Conservation (phyloP, 2,888 invertebrate species). For the Cylloceria caligata region DNA sequence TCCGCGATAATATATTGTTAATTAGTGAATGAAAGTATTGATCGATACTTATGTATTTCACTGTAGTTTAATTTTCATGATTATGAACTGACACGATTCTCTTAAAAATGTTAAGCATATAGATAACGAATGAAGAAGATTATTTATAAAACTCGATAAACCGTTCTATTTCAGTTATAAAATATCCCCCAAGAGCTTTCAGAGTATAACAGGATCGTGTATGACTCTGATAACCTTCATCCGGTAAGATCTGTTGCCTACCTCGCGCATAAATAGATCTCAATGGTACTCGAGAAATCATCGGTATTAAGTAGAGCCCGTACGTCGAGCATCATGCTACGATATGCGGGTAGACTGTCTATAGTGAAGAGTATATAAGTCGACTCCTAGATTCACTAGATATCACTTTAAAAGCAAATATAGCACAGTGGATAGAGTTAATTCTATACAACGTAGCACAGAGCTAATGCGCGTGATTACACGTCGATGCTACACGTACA, state of each 20-base stretch:
- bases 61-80: no score
- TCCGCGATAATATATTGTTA: no score
- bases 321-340: slow-evolving; percentile 22
- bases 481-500: slow-evolving; percentile 5
- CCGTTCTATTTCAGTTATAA: slow-evolving; percentile 1
- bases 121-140: slow-evolving; percentile 2
- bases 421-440: neutral
- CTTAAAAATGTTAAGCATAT: neutral
- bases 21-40: no score
- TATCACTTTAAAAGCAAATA: slow-evolving; percentile 11
- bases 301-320: slow-evolving; percentile 47
- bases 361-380: slow-evolving; percentile 4
- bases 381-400: slow-evolving; percentile 14
- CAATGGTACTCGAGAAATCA: slow-evolving; percentile 61
- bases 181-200: neutral
- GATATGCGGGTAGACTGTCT: slow-evolving; percentile 52
- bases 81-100: no score
- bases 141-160: neutral
- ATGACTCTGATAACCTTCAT: slow-evolving; percentile 60
- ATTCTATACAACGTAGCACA: neutral
- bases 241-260: slow-evolving; percentile 38
- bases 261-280: slow-evolving; percentile 57
- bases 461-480: slow-evolving; percentile 17
- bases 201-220: slow-evolving; percentile 23
- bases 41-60: no score